A percentile compares a stretch with the other conserved stretches of the same genome.
These are phyloP conservation scores for Thalassoma bifasciatum DNA, from an alignment of 2,113 vertebrate species.

Conservation along the genomic window DNA sequence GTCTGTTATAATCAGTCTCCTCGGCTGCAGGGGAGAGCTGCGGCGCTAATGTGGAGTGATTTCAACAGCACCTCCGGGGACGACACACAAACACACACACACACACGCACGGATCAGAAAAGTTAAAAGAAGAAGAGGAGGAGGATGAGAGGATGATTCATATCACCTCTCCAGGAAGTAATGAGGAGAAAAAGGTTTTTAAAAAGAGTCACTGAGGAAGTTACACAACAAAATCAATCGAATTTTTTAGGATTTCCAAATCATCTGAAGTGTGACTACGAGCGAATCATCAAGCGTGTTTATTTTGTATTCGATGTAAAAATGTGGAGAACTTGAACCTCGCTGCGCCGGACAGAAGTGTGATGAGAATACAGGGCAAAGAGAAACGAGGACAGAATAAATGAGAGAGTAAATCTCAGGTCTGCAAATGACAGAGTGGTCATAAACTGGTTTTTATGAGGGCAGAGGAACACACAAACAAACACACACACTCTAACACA, in stretches of 20 bases:
- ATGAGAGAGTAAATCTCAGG: conserved; percentile 3
- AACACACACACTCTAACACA: too few species aligned
- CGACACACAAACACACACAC: neutral
- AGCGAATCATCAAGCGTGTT: too few species aligned
- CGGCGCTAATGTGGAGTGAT: neutral
- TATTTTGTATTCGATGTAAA: too few species aligned
- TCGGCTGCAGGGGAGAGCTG: neutral
- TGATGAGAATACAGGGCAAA: neutral
- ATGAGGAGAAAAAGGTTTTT: neutral
- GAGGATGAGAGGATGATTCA: neutral
- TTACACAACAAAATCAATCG: neutral
- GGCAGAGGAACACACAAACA: conserved; percentile 1
- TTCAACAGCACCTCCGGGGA: neutral
- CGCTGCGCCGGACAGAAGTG: neutral
- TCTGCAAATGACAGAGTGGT: conserved; percentile 22
- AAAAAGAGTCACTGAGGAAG: neutral
- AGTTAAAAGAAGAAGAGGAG: neutral
- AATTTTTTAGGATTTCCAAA: too few species aligned
- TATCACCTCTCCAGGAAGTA: neutral
- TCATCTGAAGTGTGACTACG: too few species aligned
- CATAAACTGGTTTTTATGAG: conserved; percentile 5
- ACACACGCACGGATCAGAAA: neutral
- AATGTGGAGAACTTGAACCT: neutral
- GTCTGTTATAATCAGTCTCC: conserved; percentile 18
- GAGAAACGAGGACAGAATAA: neutral